Percentiles rank a stretch among this genome's conserved stretches.
Conservation (phyloP, 2,797 vertebrate genomes). For the Sylvilagus floridanus region DNA sequence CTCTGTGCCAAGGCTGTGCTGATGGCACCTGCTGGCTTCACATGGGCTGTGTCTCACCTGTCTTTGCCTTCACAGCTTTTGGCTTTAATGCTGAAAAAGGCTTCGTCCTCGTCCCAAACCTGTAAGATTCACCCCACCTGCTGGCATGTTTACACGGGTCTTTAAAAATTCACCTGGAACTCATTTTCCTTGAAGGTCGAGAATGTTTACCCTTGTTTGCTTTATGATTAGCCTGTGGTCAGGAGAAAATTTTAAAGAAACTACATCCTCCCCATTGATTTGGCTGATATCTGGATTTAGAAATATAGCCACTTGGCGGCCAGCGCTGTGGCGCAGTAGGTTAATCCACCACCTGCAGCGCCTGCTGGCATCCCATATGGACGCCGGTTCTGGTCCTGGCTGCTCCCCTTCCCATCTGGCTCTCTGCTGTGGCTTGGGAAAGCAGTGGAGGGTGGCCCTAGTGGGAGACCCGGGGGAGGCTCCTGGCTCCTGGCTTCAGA, state of each 20-base stretch:
- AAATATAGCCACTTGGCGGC: neutral
- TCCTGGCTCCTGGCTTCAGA: too few species aligned
- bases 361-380: too few species aligned
- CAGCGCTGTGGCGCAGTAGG: too few species aligned
- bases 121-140: neutral
- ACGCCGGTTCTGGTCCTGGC: too few species aligned
- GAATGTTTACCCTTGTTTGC: neutral
- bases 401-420: too few species aligned
- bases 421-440: too few species aligned
- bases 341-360: too few species aligned
- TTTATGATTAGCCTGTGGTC: neutral
- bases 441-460: too few species aligned
- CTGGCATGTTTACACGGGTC: neutral
- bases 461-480: too few species aligned
- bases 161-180: neutral
- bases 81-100: neutral
- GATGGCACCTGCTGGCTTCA: too few species aligned
- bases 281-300: neutral
- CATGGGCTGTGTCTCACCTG: accelerated
- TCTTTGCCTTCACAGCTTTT: neutral
- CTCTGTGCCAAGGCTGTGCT: accelerated
- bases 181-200: neutral
- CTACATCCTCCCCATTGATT: neutral
- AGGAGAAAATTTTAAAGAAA: neutral
- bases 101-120: neutral